These are phyloP conservation scores for Takifugu rubripes DNA, from an alignment of 2,797 vertebrate species.

Conservation along the genomic window DNA sequence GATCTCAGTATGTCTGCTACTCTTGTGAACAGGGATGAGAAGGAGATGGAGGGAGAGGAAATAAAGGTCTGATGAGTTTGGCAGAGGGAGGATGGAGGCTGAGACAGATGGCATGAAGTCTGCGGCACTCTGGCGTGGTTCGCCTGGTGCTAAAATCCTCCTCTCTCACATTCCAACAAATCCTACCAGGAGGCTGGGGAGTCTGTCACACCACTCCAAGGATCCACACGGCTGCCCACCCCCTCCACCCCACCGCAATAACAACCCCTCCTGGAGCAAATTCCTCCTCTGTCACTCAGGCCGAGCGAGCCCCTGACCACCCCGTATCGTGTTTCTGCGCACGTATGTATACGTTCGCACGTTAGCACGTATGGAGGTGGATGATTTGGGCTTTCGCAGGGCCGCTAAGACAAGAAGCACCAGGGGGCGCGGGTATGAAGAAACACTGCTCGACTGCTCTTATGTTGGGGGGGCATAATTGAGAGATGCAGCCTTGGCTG, in stretches of 20 bases:
- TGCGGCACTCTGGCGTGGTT: slow-evolving; percentile 81
- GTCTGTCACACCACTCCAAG: slow-evolving; percentile 77
- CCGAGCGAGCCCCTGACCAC: slow-evolving; percentile 67
- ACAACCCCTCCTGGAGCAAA: not conserved
- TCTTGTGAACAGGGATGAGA: slow-evolving; percentile 82
- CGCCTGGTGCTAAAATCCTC: slow-evolving; percentile 84
- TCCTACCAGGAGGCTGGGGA: slow-evolving; percentile 83
- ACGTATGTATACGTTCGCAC: slow-evolving; percentile 37
- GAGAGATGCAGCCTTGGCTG: slow-evolving; percentile 57
- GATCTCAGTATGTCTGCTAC: slow-evolving; percentile 77
- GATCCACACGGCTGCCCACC: slow-evolving; percentile 63
- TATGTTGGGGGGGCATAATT: slow-evolving; percentile 26
- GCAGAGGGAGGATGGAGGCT: slow-evolving; percentile 77
- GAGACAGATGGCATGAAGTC: slow-evolving; percentile 87
- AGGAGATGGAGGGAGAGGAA: slow-evolving; percentile 70
- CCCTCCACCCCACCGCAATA: slow-evolving; percentile 6
- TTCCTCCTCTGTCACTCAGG: slow-evolving; percentile 16
- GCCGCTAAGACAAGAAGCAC: slow-evolving; percentile 44
- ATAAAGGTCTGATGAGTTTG: slow-evolving; percentile 83
- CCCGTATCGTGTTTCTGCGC: slow-evolving; percentile 34
- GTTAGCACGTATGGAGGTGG: slow-evolving; percentile 35
- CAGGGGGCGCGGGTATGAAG: slow-evolving; percentile 34
- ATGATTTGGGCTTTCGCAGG: slow-evolving; percentile 31
- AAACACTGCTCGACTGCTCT: slow-evolving; percentile 18
- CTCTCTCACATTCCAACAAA: slow-evolving; percentile 86